phyloP scores from a whole-genome alignment of 2,888 invertebrate species.

The Ectemnius continuus region DNA sequence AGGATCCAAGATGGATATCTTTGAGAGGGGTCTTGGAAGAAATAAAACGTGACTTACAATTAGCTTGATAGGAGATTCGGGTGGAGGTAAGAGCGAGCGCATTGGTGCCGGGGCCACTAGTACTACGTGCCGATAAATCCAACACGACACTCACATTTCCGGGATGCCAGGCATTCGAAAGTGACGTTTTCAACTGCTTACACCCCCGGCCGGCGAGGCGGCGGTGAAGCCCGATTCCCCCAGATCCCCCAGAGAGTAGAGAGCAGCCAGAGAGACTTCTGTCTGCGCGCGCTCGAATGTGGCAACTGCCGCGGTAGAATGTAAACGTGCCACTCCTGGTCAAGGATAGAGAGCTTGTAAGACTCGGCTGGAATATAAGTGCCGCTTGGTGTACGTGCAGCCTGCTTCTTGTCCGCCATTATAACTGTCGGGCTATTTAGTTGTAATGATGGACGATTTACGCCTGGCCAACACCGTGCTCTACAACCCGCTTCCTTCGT shows the following conservation, averaged over 20 bases:
- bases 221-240: no score
- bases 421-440: slow-evolving; percentile 54
- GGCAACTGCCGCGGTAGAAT: slow-evolving; percentile 8
- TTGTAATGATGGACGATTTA: neutral
- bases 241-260: neutral
- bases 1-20: slow-evolving; percentile 68
- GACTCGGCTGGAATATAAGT: slow-evolving; percentile 52
- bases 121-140: slow-evolving; percentile 2
- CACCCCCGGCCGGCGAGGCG: no score
- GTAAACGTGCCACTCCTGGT: slow-evolving; percentile 26
- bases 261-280: neutral
- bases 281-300: neutral
- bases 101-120: slow-evolving; percentile 5
- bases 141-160: no score
- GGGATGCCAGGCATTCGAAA: no score
- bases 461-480: no score
- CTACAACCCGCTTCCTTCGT: no score
- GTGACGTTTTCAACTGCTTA: no score
- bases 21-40: slow-evolving; percentile 20
- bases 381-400: slow-evolving; percentile 32
- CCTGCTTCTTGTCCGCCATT: slow-evolving; percentile 41
- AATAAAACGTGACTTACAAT: slow-evolving; percentile 33
- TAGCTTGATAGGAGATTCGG: slow-evolving; percentile 5
- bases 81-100: neutral
- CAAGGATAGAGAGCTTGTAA: slow-evolving; percentile 46